Conservation (phyloP, 2,113 vertebrate genomes). For the Pluvialis apricaria region DNA sequence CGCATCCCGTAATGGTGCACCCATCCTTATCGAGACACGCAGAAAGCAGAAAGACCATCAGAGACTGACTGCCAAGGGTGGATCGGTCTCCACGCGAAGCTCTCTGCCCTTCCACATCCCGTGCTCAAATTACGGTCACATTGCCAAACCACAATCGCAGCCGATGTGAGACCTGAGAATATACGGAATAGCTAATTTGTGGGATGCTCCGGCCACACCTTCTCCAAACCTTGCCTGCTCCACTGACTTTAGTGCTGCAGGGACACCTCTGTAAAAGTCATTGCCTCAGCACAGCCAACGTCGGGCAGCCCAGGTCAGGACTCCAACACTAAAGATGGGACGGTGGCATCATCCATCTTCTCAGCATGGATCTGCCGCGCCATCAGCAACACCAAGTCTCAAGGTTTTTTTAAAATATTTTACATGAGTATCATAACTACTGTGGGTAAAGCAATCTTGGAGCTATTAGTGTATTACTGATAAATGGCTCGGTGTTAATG, state of each 20-base stretch:
- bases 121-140: neutral
- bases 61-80: neutral
- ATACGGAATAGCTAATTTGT: rapidly evolving
- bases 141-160: neutral
- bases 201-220: neutral
- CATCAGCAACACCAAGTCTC: neutral
- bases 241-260: neutral
- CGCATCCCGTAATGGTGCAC: too few relatives aligned
- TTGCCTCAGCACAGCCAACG: neutral
- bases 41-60: neutral
- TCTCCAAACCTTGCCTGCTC: neutral
- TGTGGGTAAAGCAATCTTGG: neutral
- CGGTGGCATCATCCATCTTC: neutral
- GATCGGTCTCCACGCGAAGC: rapidly evolving
- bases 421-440: neutral
- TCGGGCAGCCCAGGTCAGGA: neutral
- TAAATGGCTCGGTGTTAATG: neutral
- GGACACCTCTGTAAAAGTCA: neutral
- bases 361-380: neutral
- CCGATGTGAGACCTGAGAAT: neutral
- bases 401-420: neutral
- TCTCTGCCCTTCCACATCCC: rapidly evolving
- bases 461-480: neutral
- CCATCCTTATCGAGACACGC: rapidly evolving
- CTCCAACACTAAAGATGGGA: neutral